A percentile compares a stretch with the other conserved stretches of the same genome.
Conservation (phyloP, 2,888 invertebrate genomes). For the Timema podura region DNA sequence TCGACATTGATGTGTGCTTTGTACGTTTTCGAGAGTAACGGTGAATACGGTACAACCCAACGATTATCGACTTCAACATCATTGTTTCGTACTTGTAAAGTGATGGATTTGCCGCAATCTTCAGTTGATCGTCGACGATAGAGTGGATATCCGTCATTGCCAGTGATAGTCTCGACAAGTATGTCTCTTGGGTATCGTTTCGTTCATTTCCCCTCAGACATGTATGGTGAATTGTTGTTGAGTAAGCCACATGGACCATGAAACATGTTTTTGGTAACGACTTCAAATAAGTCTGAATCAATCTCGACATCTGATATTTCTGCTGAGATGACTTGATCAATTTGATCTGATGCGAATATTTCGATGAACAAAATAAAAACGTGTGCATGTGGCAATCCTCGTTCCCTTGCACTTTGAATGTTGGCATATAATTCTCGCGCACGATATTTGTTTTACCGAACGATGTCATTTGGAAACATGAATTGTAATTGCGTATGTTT, state of each 20-base stretch:
- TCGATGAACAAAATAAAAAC: constrained; percentile 1
- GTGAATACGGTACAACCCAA: constrained; percentile 19
- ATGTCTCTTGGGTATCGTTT: not conserved
- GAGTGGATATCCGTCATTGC: not conserved
- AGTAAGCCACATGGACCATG: constrained; percentile 3
- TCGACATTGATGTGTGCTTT: constrained; percentile 39
- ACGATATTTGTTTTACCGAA: constrained; percentile 11
- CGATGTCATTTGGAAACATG: constrained; percentile 15
- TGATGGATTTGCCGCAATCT: not conserved
- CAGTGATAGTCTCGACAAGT: constrained; percentile 1
- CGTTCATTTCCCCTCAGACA: constrained; percentile 22
- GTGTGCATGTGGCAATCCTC: constrained; percentile 9
- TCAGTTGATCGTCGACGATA: constrained; percentile 5
- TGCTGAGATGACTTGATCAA: constrained; percentile 8
- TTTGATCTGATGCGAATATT: not conserved
- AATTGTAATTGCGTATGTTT: not conserved
- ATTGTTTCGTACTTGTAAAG: too few species aligned
- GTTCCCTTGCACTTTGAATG: not conserved
- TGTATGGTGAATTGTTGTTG: not conserved
- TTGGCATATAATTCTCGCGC: constrained; percentile 7
- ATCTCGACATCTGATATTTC: constrained; percentile 1
- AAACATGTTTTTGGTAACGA: constrained; percentile 10
- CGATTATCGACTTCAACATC: constrained; percentile 2
- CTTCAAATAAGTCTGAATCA: not conserved
- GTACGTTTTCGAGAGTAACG: constrained; percentile 29